A percentile compares a stretch with the other conserved stretches of the same genome.
These are phyloP conservation scores for Chrysomela aeneicollis DNA, from an alignment of 2,888 invertebrate genomes.

Conservation along the genomic window DNA sequence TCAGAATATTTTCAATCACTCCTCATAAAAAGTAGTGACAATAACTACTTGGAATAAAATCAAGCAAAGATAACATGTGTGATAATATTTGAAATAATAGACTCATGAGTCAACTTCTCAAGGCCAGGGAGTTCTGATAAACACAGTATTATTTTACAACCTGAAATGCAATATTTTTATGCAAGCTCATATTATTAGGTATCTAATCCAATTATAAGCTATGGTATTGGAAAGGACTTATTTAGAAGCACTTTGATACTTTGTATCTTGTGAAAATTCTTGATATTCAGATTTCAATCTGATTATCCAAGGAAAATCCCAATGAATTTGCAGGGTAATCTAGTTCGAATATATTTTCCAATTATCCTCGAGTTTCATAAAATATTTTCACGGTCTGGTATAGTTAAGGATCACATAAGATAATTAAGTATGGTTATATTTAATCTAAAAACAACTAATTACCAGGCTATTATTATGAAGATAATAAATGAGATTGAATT, in stretches of 20 bases:
- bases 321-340: not conserved
- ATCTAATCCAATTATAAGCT: constrained; percentile 1
- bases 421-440: too few species aligned
- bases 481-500: too few species aligned
- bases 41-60: not conserved
- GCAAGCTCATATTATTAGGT: constrained; percentile 5
- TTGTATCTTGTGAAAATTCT: not conserved
- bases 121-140: not conserved
- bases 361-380: too few species aligned
- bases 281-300: not conserved
- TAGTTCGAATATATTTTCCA: not conserved
- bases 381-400: too few species aligned
- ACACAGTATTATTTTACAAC: not conserved
- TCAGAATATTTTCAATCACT: not conserved
- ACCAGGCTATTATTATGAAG: too few species aligned
- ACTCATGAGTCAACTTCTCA: not conserved
- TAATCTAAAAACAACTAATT: too few species aligned
- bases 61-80: not conserved
- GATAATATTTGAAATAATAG: not conserved
- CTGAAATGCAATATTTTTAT: constrained; percentile 1
- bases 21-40: not conserved
- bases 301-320: not conserved
- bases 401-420: too few species aligned
- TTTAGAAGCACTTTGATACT: not conserved
- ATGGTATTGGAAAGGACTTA: not conserved